Evolutionary conservation across 92 coral and sea anemone genomes (phyloP), one percentile per base, ranked within the genome.

Genomic region (Epizoanthus illoricatus): DNA sequence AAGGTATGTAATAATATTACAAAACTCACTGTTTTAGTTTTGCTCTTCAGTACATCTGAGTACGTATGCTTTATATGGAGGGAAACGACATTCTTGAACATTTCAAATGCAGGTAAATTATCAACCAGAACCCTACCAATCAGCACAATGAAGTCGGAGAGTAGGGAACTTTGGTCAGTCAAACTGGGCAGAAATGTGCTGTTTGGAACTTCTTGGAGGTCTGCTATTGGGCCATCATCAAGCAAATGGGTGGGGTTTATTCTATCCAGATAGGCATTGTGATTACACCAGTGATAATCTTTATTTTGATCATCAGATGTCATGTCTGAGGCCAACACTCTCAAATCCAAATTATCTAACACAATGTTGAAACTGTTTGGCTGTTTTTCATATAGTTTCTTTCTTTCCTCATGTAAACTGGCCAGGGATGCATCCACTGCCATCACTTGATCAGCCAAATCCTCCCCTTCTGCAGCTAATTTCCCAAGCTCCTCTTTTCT

Each of bases 271-370:
- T 69, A 28, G 4, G 78, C 83, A 79, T 69, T 83, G 16, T 89
- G 92, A 45, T 83, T 89, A 42, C 75, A 65, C 92, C 87, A 89
- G 43, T 89, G 90, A 5, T 40, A 41, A 62, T 82, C 90, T 69
- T 86, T 81, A 33, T 78, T 89, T 52, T 89, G 92, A 43, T 79
- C 86, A 20, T 86, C 92, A 13, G 90, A 89, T 8, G 90, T 89
- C 88, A 79, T 89, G 21, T 86, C 92, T 7, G 88, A 62, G 13
- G 81, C 91, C 54, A 47, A 40, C 18, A 88, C 55, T 40, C 72
- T 56, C 8, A 89, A 24, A 62, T 89, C 85, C 41, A 83, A 65
- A 60, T 73, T 88, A 56, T 72, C 87, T 67, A 88, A 52, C 17
- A 81, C 87, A 58, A 80, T 74, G 66, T 40, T 42, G 73, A 63